Percentiles rank a stretch among this genome's conserved stretches.
Conservation (phyloP, 2,888 invertebrate genomes). For the Diarsia rubi region DNA sequence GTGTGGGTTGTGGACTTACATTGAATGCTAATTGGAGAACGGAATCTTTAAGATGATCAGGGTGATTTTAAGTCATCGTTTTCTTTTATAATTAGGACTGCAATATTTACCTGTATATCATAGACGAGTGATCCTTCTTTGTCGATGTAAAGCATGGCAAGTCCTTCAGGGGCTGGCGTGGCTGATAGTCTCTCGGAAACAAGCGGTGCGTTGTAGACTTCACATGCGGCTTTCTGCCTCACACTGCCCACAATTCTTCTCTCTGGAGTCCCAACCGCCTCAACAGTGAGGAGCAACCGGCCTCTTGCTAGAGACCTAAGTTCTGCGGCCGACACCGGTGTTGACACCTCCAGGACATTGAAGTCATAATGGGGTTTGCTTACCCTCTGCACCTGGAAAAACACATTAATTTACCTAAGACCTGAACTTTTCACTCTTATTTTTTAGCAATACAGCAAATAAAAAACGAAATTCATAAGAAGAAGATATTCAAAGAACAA, state of each 20-base stretch:
- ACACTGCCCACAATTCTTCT: constrained; percentile 93
- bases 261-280: constrained; percentile 93
- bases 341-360: constrained; percentile 95
- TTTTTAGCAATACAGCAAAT: background rate
- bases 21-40: constrained; percentile 22
- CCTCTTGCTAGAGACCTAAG: constrained; percentile 94
- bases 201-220: constrained; percentile 94
- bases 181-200: constrained; percentile 88
- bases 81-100: background rate
- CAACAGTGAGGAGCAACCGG: constrained; percentile 93
- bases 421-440: constrained; percentile 23
- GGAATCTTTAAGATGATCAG: background rate
- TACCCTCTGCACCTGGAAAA: constrained; percentile 91
- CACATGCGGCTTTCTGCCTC: constrained; percentile 94
- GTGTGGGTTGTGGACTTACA: constrained; percentile 20
- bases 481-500: constrained; percentile 1
- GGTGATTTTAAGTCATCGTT: background rate
- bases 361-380: constrained; percentile 94
- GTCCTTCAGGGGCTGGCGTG: constrained; percentile 91
- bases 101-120: constrained; percentile 92
- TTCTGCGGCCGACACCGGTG: constrained; percentile 94
- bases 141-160: constrained; percentile 95
- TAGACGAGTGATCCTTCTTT: constrained; percentile 95
- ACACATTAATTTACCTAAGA: constrained; percentile 54
- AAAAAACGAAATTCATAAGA: background rate